Base-by-base conservation (phyloP, 2,113 vertebrate genomes). In the Lamprotornis superbus region DNA sequence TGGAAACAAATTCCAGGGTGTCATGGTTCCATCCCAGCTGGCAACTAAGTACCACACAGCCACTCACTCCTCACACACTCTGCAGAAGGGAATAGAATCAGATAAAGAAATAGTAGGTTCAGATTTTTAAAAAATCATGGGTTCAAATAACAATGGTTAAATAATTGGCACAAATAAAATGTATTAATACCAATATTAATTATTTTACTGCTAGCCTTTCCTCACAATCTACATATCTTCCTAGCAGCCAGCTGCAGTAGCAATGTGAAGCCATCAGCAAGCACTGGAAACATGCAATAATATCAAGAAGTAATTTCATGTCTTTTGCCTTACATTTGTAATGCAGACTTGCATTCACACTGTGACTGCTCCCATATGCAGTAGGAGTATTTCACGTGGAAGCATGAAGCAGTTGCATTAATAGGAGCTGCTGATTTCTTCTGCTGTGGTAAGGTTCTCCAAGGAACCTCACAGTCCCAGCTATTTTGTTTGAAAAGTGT, bases 301-400 rank as follows among this genome's bases (percentile, higher is more conserved):
- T 33, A 49, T 30, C 44, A 79, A 77, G 46, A 79, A 89, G 50
- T 18, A 75, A 46, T 28, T 55, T 61, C 27, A 61, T 27, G 21
- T 64, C 53, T 82, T 84, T 40, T 79, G 37, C 52, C 68, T 84
- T 60, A 42, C 25, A 23, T 33, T 47, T 76, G 33, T 39, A 23
- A 55, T 15, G 37, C 12, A 87, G 42, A 61, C 35, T 87, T 52
- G 28, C 53, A 47, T 37, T 83, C 37, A 33, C 24, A 13, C 33
- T 47, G 37, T 35, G 46, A 50, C 63, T 47, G 12, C 18, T 28
- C 30, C 33, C 24, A 0, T 31, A 35, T 18, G 21, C 57, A 52
- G 9, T 1, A 40, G 50, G 46, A 74, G 27, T 69, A 52, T 35
- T 60, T 49, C 75, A 68, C 0, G 0, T 47, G 50, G 12, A n/a